Conservation (phyloP, 2,888 invertebrate species). For the Idaea dimidiata region DNA sequence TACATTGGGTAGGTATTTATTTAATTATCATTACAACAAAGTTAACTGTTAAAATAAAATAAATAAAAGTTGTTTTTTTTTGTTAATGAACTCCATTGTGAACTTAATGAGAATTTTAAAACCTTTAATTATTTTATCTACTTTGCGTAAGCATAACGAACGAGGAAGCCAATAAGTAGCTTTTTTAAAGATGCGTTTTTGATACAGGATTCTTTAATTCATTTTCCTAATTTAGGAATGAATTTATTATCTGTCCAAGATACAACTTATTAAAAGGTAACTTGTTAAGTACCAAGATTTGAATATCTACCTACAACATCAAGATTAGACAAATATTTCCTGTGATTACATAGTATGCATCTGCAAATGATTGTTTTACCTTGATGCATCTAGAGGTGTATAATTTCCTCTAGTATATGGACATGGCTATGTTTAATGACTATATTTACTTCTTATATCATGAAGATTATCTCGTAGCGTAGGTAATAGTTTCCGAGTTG, state of each 20-base stretch:
- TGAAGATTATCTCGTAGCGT: background rate
- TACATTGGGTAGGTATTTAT: slow-evolving; percentile 20
- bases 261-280: background rate
- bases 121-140: background rate
- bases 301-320: background rate
- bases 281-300: background rate
- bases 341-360: background rate
- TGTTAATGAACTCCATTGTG: background rate
- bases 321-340: background rate
- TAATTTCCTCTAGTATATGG: background rate
- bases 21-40: background rate
- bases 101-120: background rate
- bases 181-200: background rate
- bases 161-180: too few species aligned
- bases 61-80: background rate
- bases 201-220: too few species aligned
- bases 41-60: background rate
- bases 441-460: background rate
- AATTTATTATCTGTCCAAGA: too few species aligned
- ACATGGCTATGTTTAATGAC: background rate
- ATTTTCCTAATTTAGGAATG: too few species aligned
- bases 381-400: background rate
- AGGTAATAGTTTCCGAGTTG: too few species aligned
- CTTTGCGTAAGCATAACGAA: too few species aligned
- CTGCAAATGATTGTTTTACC: background rate